Conservation (phyloP, 2,797 vertebrate species). For the Rhodeus uyekii region DNA sequence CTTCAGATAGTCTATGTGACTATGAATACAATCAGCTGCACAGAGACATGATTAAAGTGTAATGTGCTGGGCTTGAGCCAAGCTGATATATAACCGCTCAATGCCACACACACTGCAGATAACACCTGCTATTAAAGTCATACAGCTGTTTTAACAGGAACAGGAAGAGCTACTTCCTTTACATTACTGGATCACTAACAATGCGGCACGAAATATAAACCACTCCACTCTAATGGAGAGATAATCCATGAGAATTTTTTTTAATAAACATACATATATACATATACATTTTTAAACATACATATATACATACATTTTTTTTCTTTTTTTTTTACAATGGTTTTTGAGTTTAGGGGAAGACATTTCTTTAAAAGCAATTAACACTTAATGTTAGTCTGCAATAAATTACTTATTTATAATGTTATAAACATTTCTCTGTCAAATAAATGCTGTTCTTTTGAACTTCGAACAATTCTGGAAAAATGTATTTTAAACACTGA, state of each 20-base stretch:
- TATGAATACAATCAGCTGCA: background rate
- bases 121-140: constrained; percentile 18
- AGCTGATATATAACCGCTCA: background rate
- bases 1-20: background rate
- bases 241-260: background rate
- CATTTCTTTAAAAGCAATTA: no score
- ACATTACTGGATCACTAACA: background rate
- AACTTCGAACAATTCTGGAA: background rate
- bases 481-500: background rate
- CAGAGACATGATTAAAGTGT: constrained; percentile 13
- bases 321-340: background rate
- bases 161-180: constrained; percentile 15
- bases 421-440: background rate
- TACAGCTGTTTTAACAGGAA: constrained; percentile 5
- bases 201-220: background rate
- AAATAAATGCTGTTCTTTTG: background rate
- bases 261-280: background rate
- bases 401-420: no score
- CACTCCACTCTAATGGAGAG: background rate
- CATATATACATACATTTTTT: no score
- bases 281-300: no score
- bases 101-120: constrained; percentile 12
- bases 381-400: no score
- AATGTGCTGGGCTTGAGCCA: constrained; percentile 9
- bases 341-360: background rate